Base-by-base conservation (phyloP, 2,888 invertebrate genomes). In the Hydrotaea cyrtoneurina region DNA sequence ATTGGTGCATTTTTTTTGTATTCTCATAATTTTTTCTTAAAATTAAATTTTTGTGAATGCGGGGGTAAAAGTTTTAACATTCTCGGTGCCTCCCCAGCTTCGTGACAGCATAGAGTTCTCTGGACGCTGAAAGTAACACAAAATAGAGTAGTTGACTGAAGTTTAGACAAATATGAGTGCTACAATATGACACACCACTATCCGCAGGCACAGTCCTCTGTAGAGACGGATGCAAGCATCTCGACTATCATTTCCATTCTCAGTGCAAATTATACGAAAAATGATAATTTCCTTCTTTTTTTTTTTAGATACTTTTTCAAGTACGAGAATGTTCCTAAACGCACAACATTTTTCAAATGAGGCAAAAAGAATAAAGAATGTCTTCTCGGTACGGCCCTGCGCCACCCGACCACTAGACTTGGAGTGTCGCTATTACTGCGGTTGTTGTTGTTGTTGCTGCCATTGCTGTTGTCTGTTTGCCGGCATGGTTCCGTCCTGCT, bases 191-290 rank as follows among this genome's bases (percentile, higher is more conserved):
- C 5, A 2, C 59, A 59, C 26, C 2, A 59, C 59, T 26, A 26
- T 26, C 19, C 39, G 39, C 17, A 11, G 17, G 2, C 36, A 71
- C n/a, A 50, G 3, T 43, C 39, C 39, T 11, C 11, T 8, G 43
- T 53, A 17, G 36, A 15, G 26, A 69, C 43, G 66, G 43, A 69
- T 46, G 21, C 46, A 21, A 46, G 21, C 46, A 69, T 46, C 46
- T 46, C 69, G 46, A 71, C 39, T 36, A 55, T 78, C 46, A 69
- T 75, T 82, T 78, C 21, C 31, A 76, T 71, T 78, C 74, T 59
- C 31, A 57, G 72, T 82, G 73, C 23, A 79, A 79, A 76, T 79
- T 82, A 59, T 72, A 76, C 62, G 39, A 59, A 76, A 79, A 79
- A 82, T 78, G 43, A 72, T 78, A 82, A 82, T 82, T 66, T 79